Conservation (phyloP, 92 coral and sea anemone genomes). For the Heliopora coerulea region DNA sequence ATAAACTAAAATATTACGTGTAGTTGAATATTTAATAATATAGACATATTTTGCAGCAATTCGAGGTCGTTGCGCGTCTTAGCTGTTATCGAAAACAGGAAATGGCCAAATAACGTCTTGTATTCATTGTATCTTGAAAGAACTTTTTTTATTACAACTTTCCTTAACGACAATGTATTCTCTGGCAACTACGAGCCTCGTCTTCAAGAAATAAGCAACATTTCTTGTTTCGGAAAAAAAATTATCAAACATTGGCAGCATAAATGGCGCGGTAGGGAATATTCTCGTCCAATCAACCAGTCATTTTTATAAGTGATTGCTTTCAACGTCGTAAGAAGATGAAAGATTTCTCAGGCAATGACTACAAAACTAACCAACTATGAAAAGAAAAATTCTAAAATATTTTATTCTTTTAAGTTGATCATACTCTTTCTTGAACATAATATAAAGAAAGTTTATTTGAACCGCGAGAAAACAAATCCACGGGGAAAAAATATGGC, state of each 20-base stretch:
- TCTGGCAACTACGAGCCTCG: no score
- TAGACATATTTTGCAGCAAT: background rate
- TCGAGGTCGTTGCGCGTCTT: background rate
- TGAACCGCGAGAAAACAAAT: background rate
- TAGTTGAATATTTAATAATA: no score
- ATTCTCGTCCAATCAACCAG: background rate
- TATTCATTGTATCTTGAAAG: constrained; percentile 4
- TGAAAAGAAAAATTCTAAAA: background rate
- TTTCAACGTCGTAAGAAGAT: background rate
- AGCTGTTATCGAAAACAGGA: constrained; percentile 27
- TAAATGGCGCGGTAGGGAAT: background rate
- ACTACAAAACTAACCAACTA: background rate
- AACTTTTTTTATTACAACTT: no score
- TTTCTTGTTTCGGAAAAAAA: no score
- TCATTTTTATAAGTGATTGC: background rate
- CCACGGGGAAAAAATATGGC: background rate
- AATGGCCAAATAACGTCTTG: background rate
- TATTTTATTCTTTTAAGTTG: background rate
- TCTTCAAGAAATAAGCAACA: no score
- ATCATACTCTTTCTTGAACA: background rate
- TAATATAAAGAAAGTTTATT: background rate
- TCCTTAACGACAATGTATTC: no score
- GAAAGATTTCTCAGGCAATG: background rate
- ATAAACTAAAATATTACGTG: no score
- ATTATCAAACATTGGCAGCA: background rate